phyloP scores from a whole-genome alignment of 2,113 vertebrate genomes.

The Tinamus guttatus region DNA sequence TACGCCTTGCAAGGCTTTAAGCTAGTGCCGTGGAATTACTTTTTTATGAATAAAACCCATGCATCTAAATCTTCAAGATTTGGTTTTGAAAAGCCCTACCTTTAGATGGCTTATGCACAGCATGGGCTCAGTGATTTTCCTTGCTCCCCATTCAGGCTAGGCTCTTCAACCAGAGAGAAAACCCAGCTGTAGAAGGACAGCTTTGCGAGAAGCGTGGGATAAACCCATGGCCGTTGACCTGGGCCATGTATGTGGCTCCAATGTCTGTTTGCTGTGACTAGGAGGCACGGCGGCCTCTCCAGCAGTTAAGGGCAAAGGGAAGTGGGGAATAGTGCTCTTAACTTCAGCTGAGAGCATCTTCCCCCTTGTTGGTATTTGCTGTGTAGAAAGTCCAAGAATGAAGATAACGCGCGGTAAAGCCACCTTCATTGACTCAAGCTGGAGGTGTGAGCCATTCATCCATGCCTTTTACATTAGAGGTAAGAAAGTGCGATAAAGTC shows the following conservation, averaged over 20 bases:
- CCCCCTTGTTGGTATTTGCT: not conserved
- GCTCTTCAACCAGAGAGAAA: too few relatives aligned
- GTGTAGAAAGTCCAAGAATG: rapidly evolving
- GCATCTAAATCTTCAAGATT: rapidly evolving
- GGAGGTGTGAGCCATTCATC: rapidly evolving
- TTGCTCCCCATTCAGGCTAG: too few relatives aligned
- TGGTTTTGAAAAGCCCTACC: not conserved
- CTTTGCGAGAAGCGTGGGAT: not conserved
- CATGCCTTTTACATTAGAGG: not conserved
- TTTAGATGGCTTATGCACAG: rapidly evolving
- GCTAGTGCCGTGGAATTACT: too few relatives aligned
- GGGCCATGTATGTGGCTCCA: not conserved
- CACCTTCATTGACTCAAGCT: rapidly evolving
- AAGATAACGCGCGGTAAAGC: not conserved
- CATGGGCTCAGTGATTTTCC: too few relatives aligned
- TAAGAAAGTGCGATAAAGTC: not conserved
- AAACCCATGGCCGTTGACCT: not conserved
- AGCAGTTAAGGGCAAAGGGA: not conserved
- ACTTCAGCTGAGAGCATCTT: not conserved
- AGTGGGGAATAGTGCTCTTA: too few relatives aligned
- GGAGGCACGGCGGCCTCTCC: not conserved
- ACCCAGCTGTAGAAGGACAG: not conserved
- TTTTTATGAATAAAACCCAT: rapidly evolving
- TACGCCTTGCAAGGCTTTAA: rapidly evolving
- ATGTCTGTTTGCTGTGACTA: too few relatives aligned